Evolutionary conservation across 2,113 vertebrate genomes (phyloP).

Genomic region (Ceyx melanurus): DNA sequence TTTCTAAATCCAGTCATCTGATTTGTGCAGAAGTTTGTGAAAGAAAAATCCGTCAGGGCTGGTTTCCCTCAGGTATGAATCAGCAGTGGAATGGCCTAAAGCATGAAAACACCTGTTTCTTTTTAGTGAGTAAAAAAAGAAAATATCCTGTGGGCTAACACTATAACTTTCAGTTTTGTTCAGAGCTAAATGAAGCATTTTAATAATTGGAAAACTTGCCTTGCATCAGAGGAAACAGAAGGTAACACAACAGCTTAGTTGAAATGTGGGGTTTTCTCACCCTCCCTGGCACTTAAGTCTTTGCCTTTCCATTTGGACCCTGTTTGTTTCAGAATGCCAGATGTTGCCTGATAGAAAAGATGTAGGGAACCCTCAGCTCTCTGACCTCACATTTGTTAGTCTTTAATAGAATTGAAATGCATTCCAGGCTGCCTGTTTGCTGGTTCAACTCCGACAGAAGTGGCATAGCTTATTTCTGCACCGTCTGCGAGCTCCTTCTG

Average conservation of each 20-base stretch:
- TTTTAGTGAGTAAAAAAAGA: neutral
- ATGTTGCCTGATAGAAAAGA: neutral
- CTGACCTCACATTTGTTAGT: neutral
- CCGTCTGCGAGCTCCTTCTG: conserved; percentile 86
- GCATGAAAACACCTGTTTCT: neutral
- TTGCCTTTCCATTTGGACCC: neutral
- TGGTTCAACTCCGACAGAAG: conserved; percentile 89
- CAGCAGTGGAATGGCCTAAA: neutral
- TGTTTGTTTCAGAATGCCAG: neutral
- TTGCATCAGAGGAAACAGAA: neutral
- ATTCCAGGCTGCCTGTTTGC: conserved; percentile 82
- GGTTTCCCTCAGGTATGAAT: neutral
- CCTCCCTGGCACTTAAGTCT: rapidly evolving
- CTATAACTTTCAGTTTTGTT: neutral
- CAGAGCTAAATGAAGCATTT: neutral
- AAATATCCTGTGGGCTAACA: neutral
- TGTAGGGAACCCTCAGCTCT: rapidly evolving
- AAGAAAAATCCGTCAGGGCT: neutral
- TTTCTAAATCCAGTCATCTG: neutral
- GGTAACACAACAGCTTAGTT: neutral
- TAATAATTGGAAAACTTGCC: neutral
- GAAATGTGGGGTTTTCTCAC: rapidly evolving
- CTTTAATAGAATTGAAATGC: conserved; percentile 31
- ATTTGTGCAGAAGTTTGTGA: neutral
- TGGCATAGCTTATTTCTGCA: conserved; percentile 91